A percentile compares a stretch with the other conserved stretches of the same genome.
These are phyloP conservation scores for Selene dorsalis DNA, from an alignment of 2,797 vertebrate genomes.

Conservation along the genomic window DNA sequence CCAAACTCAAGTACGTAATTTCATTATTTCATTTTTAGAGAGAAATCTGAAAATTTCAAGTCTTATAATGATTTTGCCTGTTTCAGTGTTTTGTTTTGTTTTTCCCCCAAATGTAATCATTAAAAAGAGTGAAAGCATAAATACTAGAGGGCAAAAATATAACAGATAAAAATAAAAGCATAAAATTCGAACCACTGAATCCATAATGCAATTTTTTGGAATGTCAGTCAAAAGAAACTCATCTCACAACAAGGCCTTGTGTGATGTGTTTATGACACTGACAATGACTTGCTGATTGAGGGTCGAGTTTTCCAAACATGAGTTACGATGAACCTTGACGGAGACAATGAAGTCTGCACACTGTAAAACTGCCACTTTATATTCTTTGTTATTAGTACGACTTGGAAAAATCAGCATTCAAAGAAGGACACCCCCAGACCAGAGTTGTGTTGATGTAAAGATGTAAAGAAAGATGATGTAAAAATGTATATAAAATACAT, in stretches of 20 bases:
- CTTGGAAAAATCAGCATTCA: neutral
- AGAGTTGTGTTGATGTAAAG: too few species aligned
- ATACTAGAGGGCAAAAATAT: neutral
- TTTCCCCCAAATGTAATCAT: neutral
- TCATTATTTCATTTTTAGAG: neutral
- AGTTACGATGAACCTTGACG: slow-evolving; percentile 47
- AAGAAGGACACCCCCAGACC: neutral
- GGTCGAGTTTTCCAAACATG: slow-evolving; percentile 36
- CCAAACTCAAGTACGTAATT: neutral
- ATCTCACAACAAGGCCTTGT: slow-evolving; percentile 32
- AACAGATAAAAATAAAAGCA: neutral
- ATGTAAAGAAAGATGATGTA: too few species aligned
- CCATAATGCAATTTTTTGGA: neutral
- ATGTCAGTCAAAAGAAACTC: slow-evolving; percentile 14
- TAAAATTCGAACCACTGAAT: neutral
- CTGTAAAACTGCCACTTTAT: slow-evolving; percentile 12
- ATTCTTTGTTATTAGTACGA: neutral
- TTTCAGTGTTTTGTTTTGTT: neutral
- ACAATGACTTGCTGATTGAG: slow-evolving; percentile 33
- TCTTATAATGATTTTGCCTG: neutral
- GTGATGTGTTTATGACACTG: slow-evolving; percentile 35
- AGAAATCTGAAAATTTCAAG: neutral
- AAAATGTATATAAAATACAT: too few species aligned
- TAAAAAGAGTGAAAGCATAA: neutral
- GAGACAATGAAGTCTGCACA: slow-evolving; percentile 20